Conservation (phyloP, 2,797 vertebrate species). For the Sus cebifrons region DNA sequence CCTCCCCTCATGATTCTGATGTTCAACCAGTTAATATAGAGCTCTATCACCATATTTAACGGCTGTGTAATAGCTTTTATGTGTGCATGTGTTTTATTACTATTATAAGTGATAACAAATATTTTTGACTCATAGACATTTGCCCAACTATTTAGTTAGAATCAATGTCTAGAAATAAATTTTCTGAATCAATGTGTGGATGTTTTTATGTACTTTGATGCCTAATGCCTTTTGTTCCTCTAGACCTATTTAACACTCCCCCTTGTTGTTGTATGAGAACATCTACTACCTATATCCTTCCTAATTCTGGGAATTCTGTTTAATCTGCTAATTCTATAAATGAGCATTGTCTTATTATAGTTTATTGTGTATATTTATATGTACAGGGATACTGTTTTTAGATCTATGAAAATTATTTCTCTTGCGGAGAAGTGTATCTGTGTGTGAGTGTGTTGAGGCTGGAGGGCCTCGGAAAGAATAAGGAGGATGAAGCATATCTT, state of each 20-base stretch:
- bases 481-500: background rate
- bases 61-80: background rate
- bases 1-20: background rate
- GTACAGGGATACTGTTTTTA: background rate
- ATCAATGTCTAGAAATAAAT: slow-evolving; percentile 33
- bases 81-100: background rate
- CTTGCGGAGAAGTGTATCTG: background rate
- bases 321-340: background rate
- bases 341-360: background rate
- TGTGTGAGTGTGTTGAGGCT: background rate
- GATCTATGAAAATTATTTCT: background rate
- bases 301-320: background rate
- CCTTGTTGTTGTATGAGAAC: background rate
- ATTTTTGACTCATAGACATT: background rate
- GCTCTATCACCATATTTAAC: background rate
- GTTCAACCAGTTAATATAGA: background rate
- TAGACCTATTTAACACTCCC: background rate
- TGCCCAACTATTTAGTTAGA: background rate
- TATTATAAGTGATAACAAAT: background rate
- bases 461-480: background rate
- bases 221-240: background rate
- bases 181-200: background rate
- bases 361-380: background rate
- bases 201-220: background rate
- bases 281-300: background rate